phyloP scores from a whole-genome alignment of 2,797 vertebrate species.

The Pseudomugil tenellus region DNA sequence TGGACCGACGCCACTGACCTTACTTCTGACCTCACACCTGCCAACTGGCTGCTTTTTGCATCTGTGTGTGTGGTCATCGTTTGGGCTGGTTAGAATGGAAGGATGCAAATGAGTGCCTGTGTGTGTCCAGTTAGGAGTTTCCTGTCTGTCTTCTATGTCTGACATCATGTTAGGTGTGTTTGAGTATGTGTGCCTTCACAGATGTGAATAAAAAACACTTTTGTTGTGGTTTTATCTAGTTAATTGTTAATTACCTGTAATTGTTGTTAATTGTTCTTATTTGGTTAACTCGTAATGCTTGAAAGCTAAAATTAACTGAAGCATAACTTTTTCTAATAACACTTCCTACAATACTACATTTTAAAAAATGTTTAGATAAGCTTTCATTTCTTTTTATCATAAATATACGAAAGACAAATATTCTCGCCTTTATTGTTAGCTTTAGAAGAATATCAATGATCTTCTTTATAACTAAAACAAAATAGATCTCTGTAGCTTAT shows the following conservation, averaged over 20 bases:
- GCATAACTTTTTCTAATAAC: no score
- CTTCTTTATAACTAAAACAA: neutral
- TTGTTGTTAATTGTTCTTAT: no score
- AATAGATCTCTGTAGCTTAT: neutral
- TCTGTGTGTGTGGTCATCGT: conserved; percentile 35
- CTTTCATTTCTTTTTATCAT: no score
- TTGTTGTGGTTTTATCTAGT: no score
- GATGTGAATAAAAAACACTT: no score
- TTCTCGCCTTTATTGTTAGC: no score
- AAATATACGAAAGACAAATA: no score
- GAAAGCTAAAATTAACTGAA: no score
- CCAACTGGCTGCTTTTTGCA: conserved; percentile 41
- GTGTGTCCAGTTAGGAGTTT: neutral
- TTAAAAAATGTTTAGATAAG: no score
- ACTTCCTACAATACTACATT: no score
- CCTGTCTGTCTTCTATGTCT: neutral
- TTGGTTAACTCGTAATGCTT: no score
- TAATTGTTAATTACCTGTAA: no score
- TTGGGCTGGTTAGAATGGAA: conserved; percentile 3
- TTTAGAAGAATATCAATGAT: neutral
- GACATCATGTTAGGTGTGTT: neutral
- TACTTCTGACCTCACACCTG: conserved; percentile 78
- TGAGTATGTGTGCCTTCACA: neutral
- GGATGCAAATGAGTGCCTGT: conserved; percentile 14
- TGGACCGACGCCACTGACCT: conserved; percentile 77